Evolutionary conservation across 2,113 vertebrate species (phyloP).

Genomic region (Varanus komodoensis): DNA sequence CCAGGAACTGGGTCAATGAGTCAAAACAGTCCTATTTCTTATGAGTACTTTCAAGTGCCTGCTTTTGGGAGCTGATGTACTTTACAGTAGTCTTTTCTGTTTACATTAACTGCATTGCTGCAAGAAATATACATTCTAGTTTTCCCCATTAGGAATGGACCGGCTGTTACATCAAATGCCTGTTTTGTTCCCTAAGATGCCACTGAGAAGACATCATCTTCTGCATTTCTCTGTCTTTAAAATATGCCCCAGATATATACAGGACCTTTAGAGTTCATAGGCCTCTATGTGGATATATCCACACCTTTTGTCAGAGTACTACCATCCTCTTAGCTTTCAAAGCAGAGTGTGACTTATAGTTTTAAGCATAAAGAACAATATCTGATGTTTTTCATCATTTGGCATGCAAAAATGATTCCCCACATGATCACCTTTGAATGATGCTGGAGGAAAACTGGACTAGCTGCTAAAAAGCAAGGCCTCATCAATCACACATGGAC

Average conservation of each 20-base stretch:
- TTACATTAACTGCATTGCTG: conserved; percentile 61
- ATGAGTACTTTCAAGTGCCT: conserved; percentile 13
- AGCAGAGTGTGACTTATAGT: conserved; percentile 48
- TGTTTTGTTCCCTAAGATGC: conserved; percentile 1
- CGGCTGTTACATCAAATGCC: background rate
- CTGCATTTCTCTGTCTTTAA: background rate
- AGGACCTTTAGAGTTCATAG: conserved; percentile 44
- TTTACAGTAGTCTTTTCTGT: conserved; percentile 66
- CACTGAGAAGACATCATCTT: background rate
- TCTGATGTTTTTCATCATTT: conserved; percentile 39
- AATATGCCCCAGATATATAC: conserved; percentile 12
- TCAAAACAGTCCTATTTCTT: conserved; percentile 52
- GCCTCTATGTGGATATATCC: conserved; percentile 24
- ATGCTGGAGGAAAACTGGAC: background rate
- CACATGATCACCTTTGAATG: conserved; percentile 24
- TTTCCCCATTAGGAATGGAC: conserved; percentile 14
- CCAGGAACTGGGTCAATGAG: conserved; percentile 62
- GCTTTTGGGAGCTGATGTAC: conserved; percentile 58
- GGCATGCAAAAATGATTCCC: conserved; percentile 35
- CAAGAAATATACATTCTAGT: conserved; percentile 49
- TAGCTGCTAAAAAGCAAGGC: conserved; percentile 2
- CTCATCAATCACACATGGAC: background rate
- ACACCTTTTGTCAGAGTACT: conserved; percentile 41
- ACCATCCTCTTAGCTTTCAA: conserved; percentile 40
- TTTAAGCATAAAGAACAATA: conserved; percentile 38